Conservation (phyloP, 2,113 vertebrate species). For the Anseranas semipalmata region DNA sequence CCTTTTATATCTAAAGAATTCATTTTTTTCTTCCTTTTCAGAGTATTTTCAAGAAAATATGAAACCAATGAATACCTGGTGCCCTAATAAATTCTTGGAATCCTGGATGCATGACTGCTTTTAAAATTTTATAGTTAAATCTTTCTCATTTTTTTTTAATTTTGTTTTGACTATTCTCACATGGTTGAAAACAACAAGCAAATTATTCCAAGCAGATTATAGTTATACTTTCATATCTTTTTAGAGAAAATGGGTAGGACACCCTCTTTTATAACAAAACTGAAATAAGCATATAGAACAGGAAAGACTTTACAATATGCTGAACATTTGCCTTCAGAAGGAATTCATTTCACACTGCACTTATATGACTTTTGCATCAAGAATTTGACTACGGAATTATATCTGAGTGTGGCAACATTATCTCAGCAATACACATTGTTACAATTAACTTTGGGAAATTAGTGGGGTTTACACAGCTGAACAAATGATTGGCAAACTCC, state of each 20-base stretch:
- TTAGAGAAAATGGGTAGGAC: conserved; percentile 53
- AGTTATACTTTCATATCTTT: conserved; percentile 15
- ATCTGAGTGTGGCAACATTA: conserved; percentile 21
- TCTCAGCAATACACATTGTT: conserved; percentile 28
- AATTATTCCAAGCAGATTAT: conserved; percentile 42
- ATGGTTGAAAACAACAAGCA: conserved; percentile 36
- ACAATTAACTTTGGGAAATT: conserved; percentile 32
- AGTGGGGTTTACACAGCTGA: conserved; percentile 43
- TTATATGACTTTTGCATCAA: conserved; percentile 39
- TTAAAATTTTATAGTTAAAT: conserved; percentile 28
- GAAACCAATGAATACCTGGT: not conserved
- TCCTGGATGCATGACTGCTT: not conserved
- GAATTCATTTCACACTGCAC: conserved; percentile 24
- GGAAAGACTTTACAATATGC: conserved; percentile 27
- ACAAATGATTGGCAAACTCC: conserved; percentile 9
- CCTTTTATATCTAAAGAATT: conserved; percentile 17
- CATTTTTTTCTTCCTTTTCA: conserved; percentile 25
- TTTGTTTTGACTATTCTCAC: conserved; percentile 50
- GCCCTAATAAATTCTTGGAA: conserved; percentile 25
- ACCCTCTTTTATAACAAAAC: conserved; percentile 60
- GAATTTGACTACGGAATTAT: conserved; percentile 61
- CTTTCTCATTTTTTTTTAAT: conserved; percentile 30
- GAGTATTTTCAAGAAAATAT: conserved; percentile 37
- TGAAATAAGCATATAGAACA: conserved; percentile 51
- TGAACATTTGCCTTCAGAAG: conserved; percentile 39